Percentiles rank a stretch among this genome's conserved stretches.
These are phyloP conservation scores for Lepeophtheirus nordmannii DNA, from an alignment of 2,888 invertebrate genomes.

Conservation along the genomic window DNA sequence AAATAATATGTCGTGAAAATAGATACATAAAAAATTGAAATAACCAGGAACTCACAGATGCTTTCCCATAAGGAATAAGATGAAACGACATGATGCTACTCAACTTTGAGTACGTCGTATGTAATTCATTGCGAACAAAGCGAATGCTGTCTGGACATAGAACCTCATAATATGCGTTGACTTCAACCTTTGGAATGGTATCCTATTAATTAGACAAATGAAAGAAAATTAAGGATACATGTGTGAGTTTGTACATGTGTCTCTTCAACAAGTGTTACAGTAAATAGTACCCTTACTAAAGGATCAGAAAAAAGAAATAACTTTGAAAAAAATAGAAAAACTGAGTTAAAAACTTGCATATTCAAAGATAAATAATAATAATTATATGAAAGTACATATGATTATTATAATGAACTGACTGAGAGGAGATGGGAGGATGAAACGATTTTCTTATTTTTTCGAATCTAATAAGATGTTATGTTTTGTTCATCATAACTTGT, in stretches of 20 bases:
- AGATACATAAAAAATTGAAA: background rate
- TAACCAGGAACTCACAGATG: constrained; percentile 43
- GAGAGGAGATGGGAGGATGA: too few species aligned
- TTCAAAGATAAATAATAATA: background rate
- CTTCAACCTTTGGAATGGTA: constrained; percentile 31
- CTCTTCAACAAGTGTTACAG: too few species aligned
- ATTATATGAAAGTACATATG: too few species aligned
- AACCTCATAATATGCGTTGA: constrained; percentile 63
- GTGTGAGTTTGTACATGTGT: background rate
- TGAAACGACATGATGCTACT: constrained; percentile 49
- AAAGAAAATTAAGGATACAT: background rate
- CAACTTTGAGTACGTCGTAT: constrained; percentile 50
- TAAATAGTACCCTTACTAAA: background rate
- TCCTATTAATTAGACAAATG: background rate
- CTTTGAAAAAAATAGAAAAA: background rate
- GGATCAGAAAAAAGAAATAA: background rate
- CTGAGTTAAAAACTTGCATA: background rate
- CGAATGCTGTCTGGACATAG: constrained; percentile 69
- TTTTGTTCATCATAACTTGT: too few species aligned
- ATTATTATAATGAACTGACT: too few species aligned
- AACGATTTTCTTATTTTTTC: too few species aligned
- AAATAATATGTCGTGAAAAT: too few species aligned
- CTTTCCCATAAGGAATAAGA: constrained; percentile 72
- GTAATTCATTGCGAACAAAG: constrained; percentile 57
- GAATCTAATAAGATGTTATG: too few species aligned